These are phyloP conservation scores for Tupiocoris notatus DNA, from an alignment of 2,888 invertebrate species.

Conservation along the genomic window DNA sequence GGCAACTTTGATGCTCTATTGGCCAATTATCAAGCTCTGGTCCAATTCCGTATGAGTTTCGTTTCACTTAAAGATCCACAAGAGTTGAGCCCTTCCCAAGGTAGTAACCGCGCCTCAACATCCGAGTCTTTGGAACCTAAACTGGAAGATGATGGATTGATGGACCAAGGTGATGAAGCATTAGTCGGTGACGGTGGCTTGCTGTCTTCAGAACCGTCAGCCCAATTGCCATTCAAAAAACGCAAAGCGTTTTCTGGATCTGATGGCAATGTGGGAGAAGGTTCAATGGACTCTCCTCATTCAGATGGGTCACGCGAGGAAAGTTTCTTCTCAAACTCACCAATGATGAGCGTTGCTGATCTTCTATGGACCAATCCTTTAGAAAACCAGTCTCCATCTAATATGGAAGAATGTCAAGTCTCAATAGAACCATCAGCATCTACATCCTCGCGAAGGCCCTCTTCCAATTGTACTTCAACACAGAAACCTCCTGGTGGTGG, in stretches of 20 bases:
- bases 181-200: background rate
- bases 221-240: constrained; percentile 32
- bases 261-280: background rate
- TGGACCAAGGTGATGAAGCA: background rate
- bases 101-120: background rate
- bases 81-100: background rate
- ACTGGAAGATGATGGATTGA: background rate
- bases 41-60: constrained; percentile 1
- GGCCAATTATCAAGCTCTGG: constrained; percentile 16
- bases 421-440: background rate
- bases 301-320: constrained; percentile 12
- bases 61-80: background rate
- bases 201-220: background rate
- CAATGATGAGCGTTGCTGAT: constrained; percentile 34
- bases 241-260: constrained; percentile 6
- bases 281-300: background rate
- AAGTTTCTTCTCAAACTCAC: background rate
- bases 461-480: background rate
- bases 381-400: too few species aligned
- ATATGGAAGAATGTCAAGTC: background rate
- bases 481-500: constrained; percentile 7
- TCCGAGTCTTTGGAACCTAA: background rate
- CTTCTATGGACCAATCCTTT: background rate
- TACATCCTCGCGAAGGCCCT: background rate
- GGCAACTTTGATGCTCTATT: constrained; percentile 8